Evolutionary conservation across 2,113 vertebrate genomes (phyloP), one percentile per base, ranked within the genome.

Genomic region (Uropsilus gracilis): DNA sequence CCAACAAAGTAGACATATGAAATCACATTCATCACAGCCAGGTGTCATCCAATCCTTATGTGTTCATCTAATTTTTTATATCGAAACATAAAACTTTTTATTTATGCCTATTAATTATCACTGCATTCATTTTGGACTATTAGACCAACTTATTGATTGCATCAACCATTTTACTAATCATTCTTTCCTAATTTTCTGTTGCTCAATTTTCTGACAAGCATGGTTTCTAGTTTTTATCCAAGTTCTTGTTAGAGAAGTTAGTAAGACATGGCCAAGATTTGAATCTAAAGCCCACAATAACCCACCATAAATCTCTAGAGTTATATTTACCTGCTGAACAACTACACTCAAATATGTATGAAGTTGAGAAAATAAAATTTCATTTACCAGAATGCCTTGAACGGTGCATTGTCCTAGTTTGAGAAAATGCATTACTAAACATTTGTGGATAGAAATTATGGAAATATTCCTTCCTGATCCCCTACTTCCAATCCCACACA

Each of bases 161-260:
- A 61, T 55, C 3, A 59, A n/a, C 12, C 10, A 93, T 85, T 59
- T 85, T 42, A 86, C 39, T 84, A 83, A 32, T 46, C 50, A 77
- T 85, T 77, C 53, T 88, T n/a, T 94, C 77, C 17, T 48, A 50
- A 18, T 57, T 85, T 88, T 92, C 77, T 89, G 71, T 72, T 37
- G 48, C 37, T 89, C 24, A 50, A 61, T 80, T 50, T 73, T 73
- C 86, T 89, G 46, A 50, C 32, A 66, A 95, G 28, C 64, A 37
- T 72, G 42, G 17, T 16, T 76, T 77, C 39, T 9, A 28, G 75
- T 90, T 92, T 92, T 96, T 75, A 32, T 39, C 39, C 20, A 76
- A 28, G n/a, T 78, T 92, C 72, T 59, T 78, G 1, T 77, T 90
- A 86, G 11, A 73, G 55, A 77, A 68, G 8, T 59, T 86, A 66